Evolutionary conservation across 2,888 invertebrate species (phyloP), one percentile per base, ranked within the genome.

Genomic region (Eustalomyia histrio): DNA sequence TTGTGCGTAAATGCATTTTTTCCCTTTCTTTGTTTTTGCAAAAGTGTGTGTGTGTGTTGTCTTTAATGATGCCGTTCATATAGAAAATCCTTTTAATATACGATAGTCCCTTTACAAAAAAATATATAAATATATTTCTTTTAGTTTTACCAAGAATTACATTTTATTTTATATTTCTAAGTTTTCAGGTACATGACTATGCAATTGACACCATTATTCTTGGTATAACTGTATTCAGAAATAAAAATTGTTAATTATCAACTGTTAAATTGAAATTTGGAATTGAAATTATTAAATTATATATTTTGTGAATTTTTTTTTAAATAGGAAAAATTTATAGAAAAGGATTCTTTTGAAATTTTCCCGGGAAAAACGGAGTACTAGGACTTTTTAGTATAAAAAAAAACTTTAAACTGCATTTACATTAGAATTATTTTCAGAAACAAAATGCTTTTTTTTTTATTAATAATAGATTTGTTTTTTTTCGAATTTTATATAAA

Each of bases 1-100:
- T 73, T 65, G 39, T 67, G 39, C 67, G 55, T 67, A 74, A 65
- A 61, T 21, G 61, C 55, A 21, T 53, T 14, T 47, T 47, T 39
- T 39, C 4, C 18, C 47, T 24, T 12, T 3, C n/a, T 57, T 50
- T 2, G 24, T 24, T 55, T 16, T 67, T 43, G 60, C 39, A 39
- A 58, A 64, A 10, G 6, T 1, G n/a, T 47, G n/a, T n/a, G n/a
- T n/a, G n/a, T n/a, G n/a, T n/a, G n/a, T 67, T 67, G 47, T 21
- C 55, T 63, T 67, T 75, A 67, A 67, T 63, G 35, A 63, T 63
- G 55, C 35, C 57, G 24, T 53, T 65, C 21, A 4, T 18, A 39
- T 39, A 39, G 12, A 39, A 12, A 39, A 2, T 39, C 39, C 39
- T 39, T 39, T 39, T 39, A 39, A 14, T 39, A 12, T 2, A 12